Conservation (phyloP, 1,140 invertebrate genomes). For the Dreissena rostriformis region DNA sequence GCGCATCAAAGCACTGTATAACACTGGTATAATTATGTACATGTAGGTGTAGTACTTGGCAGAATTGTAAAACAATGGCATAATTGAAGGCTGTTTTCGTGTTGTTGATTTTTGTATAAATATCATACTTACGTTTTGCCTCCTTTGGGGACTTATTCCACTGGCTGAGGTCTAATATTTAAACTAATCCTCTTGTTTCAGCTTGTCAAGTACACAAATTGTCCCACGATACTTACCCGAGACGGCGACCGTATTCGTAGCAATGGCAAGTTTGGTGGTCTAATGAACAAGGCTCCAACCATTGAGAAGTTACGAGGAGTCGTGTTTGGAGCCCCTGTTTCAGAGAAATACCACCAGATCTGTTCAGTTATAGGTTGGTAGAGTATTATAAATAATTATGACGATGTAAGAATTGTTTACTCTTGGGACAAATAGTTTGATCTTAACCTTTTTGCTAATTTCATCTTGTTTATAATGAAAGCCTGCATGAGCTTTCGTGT, state of each 20-base stretch:
- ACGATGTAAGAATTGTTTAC: too few species aligned
- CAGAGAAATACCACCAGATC: conserved; percentile 69
- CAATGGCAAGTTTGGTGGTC: conserved; percentile 81
- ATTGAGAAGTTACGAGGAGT: conserved; percentile 79
- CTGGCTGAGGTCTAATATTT: not conserved
- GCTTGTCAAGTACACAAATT: conserved; percentile 80
- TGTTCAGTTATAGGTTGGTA: conserved; percentile 74
- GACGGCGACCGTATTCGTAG: conserved; percentile 80
- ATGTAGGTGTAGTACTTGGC: too few species aligned
- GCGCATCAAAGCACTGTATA: too few species aligned
- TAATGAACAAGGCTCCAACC: conserved; percentile 81
- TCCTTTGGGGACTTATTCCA: not conserved
- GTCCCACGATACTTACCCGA: conserved; percentile 80
- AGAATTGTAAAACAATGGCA: too few species aligned
- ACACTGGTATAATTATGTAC: too few species aligned
- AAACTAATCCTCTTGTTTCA: conserved; percentile 56
- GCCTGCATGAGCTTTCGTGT: too few species aligned
- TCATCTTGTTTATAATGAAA: too few species aligned
- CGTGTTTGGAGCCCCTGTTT: conserved; percentile 79
- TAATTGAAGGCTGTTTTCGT: too few species aligned
- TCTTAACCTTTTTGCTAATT: too few species aligned
- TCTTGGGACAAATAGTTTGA: too few species aligned
- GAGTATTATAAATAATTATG: too few species aligned
- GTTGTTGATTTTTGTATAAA: too few species aligned
- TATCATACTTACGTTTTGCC: not conserved